phyloP scores from a whole-genome alignment of 1,140 invertebrate species.

The Ladona fulva region DNA sequence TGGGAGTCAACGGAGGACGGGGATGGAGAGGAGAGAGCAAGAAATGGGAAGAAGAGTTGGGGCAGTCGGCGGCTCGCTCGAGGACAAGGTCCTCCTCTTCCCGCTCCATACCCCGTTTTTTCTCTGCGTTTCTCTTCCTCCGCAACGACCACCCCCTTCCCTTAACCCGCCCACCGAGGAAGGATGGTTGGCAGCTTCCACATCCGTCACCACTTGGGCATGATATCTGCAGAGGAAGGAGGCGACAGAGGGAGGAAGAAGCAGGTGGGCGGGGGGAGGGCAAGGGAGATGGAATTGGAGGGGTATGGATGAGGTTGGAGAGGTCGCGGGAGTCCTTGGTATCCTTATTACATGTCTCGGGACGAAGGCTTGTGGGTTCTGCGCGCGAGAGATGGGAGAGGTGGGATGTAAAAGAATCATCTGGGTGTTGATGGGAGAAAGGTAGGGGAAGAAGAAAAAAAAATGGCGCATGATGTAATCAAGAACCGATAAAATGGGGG shows the following conservation, averaged over 20 bases:
- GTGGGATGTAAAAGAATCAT: neutral
- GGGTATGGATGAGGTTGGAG: neutral
- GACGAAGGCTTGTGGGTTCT: neutral
- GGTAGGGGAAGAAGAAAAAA: too few relatives aligned
- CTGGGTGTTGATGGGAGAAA: neutral
- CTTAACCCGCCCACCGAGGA: neutral
- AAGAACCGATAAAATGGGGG: too few relatives aligned
- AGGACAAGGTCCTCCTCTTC: neutral
- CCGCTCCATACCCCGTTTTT: neutral
- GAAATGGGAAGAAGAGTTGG: neutral
- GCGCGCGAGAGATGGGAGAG: neutral
- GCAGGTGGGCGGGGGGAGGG: too few relatives aligned
- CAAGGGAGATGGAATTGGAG: neutral
- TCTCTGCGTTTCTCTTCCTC: too few relatives aligned
- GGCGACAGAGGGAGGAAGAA: neutral
- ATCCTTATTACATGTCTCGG: neutral
- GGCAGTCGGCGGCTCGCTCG: neutral
- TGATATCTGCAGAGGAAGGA: neutral
- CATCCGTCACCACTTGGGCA: conserved; percentile 6
- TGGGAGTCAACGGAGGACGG: too few relatives aligned
- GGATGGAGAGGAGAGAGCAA: neutral
- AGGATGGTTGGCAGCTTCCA: neutral
- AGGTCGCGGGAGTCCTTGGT: conserved; percentile 1
- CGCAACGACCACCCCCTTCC: too few relatives aligned
- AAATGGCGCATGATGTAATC: too few relatives aligned